Base-by-base conservation (phyloP, 2,888 invertebrate species). In the Polyommatus icarus region DNA sequence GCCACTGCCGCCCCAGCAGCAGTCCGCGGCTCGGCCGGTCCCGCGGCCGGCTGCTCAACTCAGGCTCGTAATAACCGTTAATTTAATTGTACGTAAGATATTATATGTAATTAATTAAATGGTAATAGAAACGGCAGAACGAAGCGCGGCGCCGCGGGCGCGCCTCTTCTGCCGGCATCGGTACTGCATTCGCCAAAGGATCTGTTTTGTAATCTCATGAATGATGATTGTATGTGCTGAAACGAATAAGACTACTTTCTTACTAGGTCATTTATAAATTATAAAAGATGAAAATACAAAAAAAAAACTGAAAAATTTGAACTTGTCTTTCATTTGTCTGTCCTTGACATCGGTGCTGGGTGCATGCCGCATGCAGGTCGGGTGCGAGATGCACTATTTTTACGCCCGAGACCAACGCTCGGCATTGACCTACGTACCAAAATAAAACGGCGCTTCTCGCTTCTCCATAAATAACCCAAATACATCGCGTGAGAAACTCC, bases 241-340 rank as follows among this genome's bases (percentile, higher is more conserved):
- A 94, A 94, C 94, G 92, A 93, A 94, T 94, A 94, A 94, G 94
- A 94, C 94, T 94, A 94, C 93, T 94, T 94, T 94, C 94, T 93
- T 94, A 94, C 94, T 94, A 94, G 94, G 94, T 94, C 94, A 94
- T 94, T 94, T 94, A 94, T 94, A 94, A 94, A 94, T 94, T 93
- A 93, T 94, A 94, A 93, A 94, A 93, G 91, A 93, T 89, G 87
- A 93, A 93, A 93, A 93, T 90, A 90, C 87, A 90, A 91, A 91
- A 94, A 94, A 94, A 94, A 91, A 83, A 3, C 89, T 86, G 89
- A 88, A 94, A 94, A 94, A 91, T 91, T 85, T 84, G 29, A 83
- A 86, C 81, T 80, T 82, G 87, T 81, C 84, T 90, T 90, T 93
- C 83, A 82, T 88, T 88, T 77, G 76, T 81, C 76, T 72, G 57